A percentile compares a stretch with the other conserved stretches of the same genome.
Evolutionary conservation across 1,140 invertebrate genomes (phyloP).

Genomic region (Thaumatotibia leucotreta): DNA sequence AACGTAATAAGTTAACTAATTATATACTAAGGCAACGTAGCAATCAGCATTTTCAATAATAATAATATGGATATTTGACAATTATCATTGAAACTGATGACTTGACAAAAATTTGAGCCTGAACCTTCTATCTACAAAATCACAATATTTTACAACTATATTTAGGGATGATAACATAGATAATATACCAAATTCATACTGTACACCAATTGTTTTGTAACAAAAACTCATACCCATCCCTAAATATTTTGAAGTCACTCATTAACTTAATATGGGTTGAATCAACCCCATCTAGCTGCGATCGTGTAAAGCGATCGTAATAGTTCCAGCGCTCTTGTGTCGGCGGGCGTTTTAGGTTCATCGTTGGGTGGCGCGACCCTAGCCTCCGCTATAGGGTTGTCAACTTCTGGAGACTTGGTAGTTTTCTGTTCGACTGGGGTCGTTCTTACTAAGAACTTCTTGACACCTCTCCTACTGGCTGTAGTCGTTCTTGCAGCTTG

Average conservation of each 20-base stretch:
- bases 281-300: conserved; percentile 84
- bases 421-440: conserved; percentile 38
- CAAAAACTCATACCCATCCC: neutral
- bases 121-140: conserved; percentile 40
- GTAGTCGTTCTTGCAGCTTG: conserved; percentile 42
- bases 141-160: conserved; percentile 35
- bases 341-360: conserved; percentile 76
- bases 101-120: conserved; percentile 13
- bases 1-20: conserved; percentile 37
- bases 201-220: conserved; percentile 3
- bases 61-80: conserved; percentile 13
- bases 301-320: conserved; percentile 89
- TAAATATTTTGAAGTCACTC: conserved; percentile 1
- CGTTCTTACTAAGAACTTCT: conserved; percentile 39
- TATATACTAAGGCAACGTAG: conserved; percentile 16
- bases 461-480: conserved; percentile 33
- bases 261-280: neutral
- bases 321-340: conserved; percentile 86
- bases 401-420: conserved; percentile 30
- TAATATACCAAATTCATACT: neutral
- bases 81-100: conserved; percentile 9
- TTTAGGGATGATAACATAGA: conserved; percentile 8
- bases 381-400: conserved; percentile 60
- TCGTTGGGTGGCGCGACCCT: conserved; percentile 62
- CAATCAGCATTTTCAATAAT: conserved; percentile 21